Conservation (phyloP, 1,140 invertebrate species). For the Cydia strobilella region DNA sequence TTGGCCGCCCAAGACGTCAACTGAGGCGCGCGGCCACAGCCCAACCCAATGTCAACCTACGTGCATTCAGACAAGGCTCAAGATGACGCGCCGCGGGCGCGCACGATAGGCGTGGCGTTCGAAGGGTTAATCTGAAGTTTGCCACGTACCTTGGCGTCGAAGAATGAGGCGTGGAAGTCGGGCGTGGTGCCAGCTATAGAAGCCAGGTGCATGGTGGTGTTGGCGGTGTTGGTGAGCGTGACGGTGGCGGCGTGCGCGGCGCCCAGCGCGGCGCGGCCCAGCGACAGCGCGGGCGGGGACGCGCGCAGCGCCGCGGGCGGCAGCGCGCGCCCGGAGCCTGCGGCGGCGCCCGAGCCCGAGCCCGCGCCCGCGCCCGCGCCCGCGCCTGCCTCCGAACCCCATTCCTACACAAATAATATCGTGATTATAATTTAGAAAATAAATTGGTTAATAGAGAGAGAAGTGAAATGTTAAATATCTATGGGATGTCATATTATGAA, state of each 20-base stretch:
- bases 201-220: constrained; percentile 69
- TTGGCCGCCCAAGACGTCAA: no score
- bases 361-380: constrained; percentile 51
- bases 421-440: not conserved
- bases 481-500: no score
- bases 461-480: no score
- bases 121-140: not conserved
- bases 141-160: constrained; percentile 64
- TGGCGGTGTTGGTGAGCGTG: constrained; percentile 66
- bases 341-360: constrained; percentile 50
- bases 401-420: constrained; percentile 52
- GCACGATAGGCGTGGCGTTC: no score
- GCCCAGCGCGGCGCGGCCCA: constrained; percentile 50
- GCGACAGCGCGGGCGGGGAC: constrained; percentile 9
- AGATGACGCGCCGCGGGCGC: no score
- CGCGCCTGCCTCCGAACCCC: constrained; percentile 49
- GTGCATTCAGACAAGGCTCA: no score
- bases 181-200: constrained; percentile 71
- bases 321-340: constrained; percentile 46
- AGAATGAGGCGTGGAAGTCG: constrained; percentile 74
- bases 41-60: no score
- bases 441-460: no score
- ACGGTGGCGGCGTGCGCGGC: constrained; percentile 58
- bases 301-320: constrained; percentile 36
- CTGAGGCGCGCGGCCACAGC: no score